Evolutionary conservation across 2,888 invertebrate genomes (phyloP), one percentile per base, ranked within the genome.

Genomic region (Sphaerophoria rueppellii): DNA sequence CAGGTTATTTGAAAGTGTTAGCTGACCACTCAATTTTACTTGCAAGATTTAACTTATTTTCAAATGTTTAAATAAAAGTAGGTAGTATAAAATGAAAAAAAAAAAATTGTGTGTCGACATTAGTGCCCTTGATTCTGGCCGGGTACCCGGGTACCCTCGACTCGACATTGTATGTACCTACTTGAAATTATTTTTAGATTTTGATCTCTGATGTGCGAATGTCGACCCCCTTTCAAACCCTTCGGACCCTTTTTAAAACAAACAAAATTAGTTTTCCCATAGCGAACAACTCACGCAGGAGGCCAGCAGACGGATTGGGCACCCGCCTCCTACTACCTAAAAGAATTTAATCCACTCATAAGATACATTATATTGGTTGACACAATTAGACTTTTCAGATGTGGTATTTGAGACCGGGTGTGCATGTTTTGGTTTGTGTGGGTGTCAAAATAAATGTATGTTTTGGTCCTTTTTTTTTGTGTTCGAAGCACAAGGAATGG

Each of bases 281-380:
- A 52, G 11, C 16, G 34, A 24, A 37, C 67, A 37, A 67, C 24
- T 52, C 14, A 57, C 55, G 43, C 12, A 24, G 1, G 24, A 2
- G 24, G 24, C 24, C 24, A 24, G 24, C 24, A 24, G 24, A 24
- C 24, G 24, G 24, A 24, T 24, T 24, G 24, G 24, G 24, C 24
- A 24, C 24, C 24, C 24, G 24, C 24, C 24, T 24, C 24, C 1
- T 69, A 24, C 58, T 37, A 12, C 16, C 60, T 24, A 9, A 60
- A 37, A 57, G 16, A 69, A 40, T 55, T 24, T n/a, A 57, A 37
- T 67, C 37, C 40, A 4, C 37, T 37, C 52, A 57, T 74, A 35
- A 40, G 60, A 65, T 71, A 75, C 75, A 72, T 83, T 80, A 71
- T 83, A 80, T 65, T 76, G 71, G 80, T 61, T 24, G 71, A 61